Evolutionary conservation across 2,888 invertebrate genomes (phyloP), one percentile per base, ranked within the genome.

Genomic region (Listrodromus nycthemerus): DNA sequence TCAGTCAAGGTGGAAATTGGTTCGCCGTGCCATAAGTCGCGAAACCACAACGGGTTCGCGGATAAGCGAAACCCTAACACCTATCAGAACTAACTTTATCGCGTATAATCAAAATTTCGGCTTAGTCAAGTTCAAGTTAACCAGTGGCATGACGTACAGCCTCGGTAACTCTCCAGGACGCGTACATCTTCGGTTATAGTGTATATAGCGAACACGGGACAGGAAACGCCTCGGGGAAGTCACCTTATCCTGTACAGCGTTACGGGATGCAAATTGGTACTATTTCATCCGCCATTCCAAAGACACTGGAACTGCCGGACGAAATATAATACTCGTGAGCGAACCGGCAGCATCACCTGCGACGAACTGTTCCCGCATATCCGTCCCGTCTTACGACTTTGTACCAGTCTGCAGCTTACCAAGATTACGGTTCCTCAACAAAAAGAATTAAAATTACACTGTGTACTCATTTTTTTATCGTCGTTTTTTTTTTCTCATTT

Each of bases 51-150:
- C 27, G 5, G 65, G 7, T 61, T 69, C 61, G 48, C 16, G 50
- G 67, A 85, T 73, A 16, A 10, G 78, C 67, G 69, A 83, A 88
- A 87, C 86, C 85, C 84, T 88, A 87, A 89, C 89, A 86, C 84
- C 87, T 88, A 89, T 89, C 88, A 86, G 87, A 89, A 89, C 86
- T 87, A 89, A 89, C 87, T 88, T 90, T 83, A 83, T 84, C 79
- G 79, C 80, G 85, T 88, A 88, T 88, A 88, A 89, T 90, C 88
- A 89, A 89, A 90, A 88, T 90, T 90, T 86, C 78, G 84, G 86
- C 86, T 87, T 83, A 85, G 77, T 13, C 82, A 86, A 86, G 86
- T 85, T 13, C 82, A 86, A 86, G 86, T 85, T 87, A 86, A 85
- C 88, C 87, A 55, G 24, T 21, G 87, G 86, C 87, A 87, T 85